Base-by-base conservation (phyloP, 2,113 vertebrate genomes). In the Upupa epops region DNA sequence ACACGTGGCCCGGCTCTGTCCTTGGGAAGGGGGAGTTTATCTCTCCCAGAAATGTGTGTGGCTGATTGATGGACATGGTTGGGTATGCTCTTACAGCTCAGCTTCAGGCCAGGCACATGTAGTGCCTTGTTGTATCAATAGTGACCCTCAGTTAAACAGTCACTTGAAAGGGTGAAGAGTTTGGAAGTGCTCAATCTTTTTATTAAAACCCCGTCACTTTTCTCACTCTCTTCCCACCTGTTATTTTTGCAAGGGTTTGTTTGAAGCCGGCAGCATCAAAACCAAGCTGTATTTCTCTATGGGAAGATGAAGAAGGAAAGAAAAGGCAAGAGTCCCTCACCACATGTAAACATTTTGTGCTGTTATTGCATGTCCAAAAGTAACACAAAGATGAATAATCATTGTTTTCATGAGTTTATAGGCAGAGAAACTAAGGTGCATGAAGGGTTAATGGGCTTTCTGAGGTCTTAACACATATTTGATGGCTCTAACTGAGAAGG, bases 11-110 rank as follows among this genome's bases (percentile, higher is more conserved):
- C 52, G 94, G 92, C 92, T 9, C 80, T 31, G 96, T 98, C 97
- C 97, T 98, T 98, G 98, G 97, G 95, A 97, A 96, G 96, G 86
- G 90, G 22, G 87, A 84, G 83, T 97, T 98, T 96, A 96, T 97
- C 97, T 98, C 97, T 91, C 96, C 72, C 87, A 93, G 94, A 96
- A 94, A 92, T 81, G 25, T 1, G 3, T 95, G 86, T 89, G 13
- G 69, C 48, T 84, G 82, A 71, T 75, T 64, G 82, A 40, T 48
- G 24, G 54, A 22, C 28, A 5, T 26, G 60, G 51, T 28, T 1
- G 46, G n/a, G 45, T 22, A 45, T 46, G 65, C 60, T 78, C 3
- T 17, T 54, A 73, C 70, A 79, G 90, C 79, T 72, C 5, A 1
- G 77, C 45, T 58, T 49, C 45, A 22, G 49, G 75, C 60, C 18